These are phyloP conservation scores for Netelia fuscicornis DNA, from an alignment of 2,888 invertebrate genomes.

Conservation along the genomic window DNA sequence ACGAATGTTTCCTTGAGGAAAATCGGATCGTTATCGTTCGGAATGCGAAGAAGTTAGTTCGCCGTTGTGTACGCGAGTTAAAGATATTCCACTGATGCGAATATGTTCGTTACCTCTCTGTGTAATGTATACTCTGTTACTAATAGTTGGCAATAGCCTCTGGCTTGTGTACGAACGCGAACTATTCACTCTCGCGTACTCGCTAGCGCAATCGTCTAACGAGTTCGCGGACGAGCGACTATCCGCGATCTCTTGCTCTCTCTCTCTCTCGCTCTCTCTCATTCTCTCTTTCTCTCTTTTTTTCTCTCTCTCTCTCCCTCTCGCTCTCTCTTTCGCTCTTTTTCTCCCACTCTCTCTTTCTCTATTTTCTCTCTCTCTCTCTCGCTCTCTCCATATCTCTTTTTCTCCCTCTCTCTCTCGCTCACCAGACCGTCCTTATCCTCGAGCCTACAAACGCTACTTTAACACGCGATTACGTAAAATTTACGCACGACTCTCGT, in stretches of 20 bases:
- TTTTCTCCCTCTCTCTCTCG: not conserved
- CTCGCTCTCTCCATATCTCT: not conserved
- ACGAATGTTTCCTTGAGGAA: not conserved
- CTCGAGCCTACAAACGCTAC: conserved; percentile 46
- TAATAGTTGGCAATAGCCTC: conserved; percentile 28
- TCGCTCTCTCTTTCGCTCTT: not conserved
- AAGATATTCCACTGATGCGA: not conserved
- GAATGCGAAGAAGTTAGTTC: not conserved
- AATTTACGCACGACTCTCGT: conserved; percentile 62
- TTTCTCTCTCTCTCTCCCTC: not conserved
- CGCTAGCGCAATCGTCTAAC: conserved; percentile 39
- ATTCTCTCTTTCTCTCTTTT: not conserved
- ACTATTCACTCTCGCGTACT: conserved; percentile 32
- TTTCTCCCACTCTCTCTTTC: not conserved
- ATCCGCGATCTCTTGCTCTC: not conserved
- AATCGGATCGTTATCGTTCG: conserved; percentile 20
- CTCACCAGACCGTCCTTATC: conserved; percentile 37
- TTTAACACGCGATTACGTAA: conserved; percentile 65
- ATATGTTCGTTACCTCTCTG: not conserved
- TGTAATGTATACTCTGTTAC: not conserved
- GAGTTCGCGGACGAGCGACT: conserved; percentile 35
- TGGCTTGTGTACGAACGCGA: conserved; percentile 3
- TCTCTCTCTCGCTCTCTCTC: not conserved
- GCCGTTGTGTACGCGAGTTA: not conserved
- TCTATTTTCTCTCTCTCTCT: not conserved